phyloP scores from a whole-genome alignment of 2,113 vertebrate species.

The Pygoscelis adeliae region DNA sequence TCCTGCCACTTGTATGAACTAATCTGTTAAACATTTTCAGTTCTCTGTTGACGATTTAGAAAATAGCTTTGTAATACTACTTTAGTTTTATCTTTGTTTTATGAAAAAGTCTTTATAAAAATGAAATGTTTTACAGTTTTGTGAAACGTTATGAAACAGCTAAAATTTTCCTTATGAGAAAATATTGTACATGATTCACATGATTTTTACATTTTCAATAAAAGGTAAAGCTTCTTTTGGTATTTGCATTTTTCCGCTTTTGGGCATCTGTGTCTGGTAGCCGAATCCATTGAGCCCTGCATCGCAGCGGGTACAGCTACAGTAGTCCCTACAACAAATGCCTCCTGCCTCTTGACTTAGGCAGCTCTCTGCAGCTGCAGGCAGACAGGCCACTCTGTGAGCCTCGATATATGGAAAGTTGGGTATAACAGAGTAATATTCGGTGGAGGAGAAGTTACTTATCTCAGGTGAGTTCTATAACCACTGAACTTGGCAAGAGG shows the following conservation, averaged over 20 bases:
- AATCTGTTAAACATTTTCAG: constrained; percentile 56
- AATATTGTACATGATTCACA: constrained; percentile 79
- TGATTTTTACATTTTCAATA: constrained; percentile 79
- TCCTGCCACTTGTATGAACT: constrained; percentile 44
- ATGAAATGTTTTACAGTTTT: constrained; percentile 71
- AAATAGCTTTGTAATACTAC: constrained; percentile 59
- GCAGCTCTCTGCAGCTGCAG: not conserved
- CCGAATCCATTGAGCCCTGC: accelerated
- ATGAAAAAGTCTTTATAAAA: constrained; percentile 63
- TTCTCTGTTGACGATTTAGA: constrained; percentile 43
- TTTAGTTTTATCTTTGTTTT: constrained; percentile 62
- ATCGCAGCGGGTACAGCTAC: not conserved
- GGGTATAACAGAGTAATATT: not conserved
- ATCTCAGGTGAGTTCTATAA: not conserved
- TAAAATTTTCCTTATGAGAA: constrained; percentile 81
- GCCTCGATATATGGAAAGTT: not conserved
- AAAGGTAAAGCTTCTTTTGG: constrained; percentile 64
- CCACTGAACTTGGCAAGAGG: not conserved
- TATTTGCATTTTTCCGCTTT: not conserved
- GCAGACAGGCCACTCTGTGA: not conserved
- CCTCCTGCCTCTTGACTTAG: not conserved
- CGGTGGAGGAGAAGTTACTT: not conserved
- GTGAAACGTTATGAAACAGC: constrained; percentile 75
- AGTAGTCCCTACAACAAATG: not conserved
- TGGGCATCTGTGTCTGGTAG: not conserved